These are phyloP conservation scores for Sebastes nivosus DNA, from an alignment of 2,797 vertebrate genomes.

Conservation along the genomic window DNA sequence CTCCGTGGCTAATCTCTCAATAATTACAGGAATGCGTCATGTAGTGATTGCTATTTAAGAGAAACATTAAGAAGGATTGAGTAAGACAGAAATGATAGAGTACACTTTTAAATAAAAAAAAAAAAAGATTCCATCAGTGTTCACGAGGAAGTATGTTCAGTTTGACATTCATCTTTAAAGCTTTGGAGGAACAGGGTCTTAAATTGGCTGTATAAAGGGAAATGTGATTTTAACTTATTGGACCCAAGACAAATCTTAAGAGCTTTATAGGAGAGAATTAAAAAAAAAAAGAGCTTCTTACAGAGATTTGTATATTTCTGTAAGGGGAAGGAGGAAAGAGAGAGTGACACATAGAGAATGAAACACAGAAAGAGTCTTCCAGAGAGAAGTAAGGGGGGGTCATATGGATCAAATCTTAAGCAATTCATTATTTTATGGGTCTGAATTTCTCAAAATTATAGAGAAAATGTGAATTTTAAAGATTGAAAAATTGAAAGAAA, in stretches of 20 bases:
- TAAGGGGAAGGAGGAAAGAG: not conserved
- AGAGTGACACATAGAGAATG: not conserved
- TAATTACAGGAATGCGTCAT: not conserved
- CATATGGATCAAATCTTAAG: not conserved
- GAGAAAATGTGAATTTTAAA: not conserved
- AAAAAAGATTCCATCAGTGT: not conserved
- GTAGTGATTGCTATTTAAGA: not conserved
- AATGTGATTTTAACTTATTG: not conserved
- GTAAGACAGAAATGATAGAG: not conserved
- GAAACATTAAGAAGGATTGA: not conserved
- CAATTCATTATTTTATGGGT: not conserved
- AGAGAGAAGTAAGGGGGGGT: no score
- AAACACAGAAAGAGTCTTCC: not conserved
- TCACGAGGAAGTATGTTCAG: not conserved
- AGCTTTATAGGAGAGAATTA: not conserved
- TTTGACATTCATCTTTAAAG: slow-evolving; percentile 8
- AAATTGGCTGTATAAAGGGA: not conserved
- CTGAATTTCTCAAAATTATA: not conserved
- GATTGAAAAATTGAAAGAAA: not conserved
- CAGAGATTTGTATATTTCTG: not conserved
- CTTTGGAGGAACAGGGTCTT: not conserved
- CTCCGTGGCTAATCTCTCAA: not conserved
- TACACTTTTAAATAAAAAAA: not conserved
- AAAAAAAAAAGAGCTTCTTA: not conserved
- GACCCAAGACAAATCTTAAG: not conserved